A percentile compares a stretch with the other conserved stretches of the same genome.
Evolutionary conservation across 2,797 vertebrate species (phyloP).

Genomic region (Syngnathus rostellatus): DNA sequence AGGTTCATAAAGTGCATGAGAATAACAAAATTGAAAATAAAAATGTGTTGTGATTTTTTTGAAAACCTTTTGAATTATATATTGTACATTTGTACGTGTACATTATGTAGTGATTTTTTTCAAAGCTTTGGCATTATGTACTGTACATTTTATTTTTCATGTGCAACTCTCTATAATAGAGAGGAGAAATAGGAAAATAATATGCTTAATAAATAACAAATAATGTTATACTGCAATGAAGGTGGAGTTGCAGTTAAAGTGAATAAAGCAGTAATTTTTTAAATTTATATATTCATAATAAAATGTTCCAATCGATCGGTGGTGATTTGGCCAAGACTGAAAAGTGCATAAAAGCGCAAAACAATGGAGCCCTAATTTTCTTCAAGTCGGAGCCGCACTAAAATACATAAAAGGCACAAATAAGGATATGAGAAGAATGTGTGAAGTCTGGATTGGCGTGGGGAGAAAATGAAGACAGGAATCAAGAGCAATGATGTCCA

Average conservation of each 20-base stretch:
- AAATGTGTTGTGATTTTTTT: neutral
- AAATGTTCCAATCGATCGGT: neutral
- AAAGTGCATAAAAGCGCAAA: neutral
- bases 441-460: neutral
- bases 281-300: neutral
- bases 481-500: constrained; percentile 11
- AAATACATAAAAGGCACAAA: neutral
- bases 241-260: neutral
- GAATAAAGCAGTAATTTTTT: neutral
- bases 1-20: neutral
- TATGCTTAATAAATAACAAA: neutral
- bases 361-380: constrained; percentile 1
- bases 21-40: neutral
- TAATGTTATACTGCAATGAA: neutral
- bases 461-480: neutral
- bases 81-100: neutral
- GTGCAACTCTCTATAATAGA: neutral
- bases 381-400: neutral
- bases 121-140: neutral
- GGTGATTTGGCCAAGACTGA: too few species aligned
- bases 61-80: neutral
- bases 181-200: too few species aligned
- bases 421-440: neutral
- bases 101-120: neutral
- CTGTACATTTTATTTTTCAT: neutral